Percentiles rank a stretch among this genome's conserved stretches.
phyloP scores from a whole-genome alignment of 2,113 vertebrate species.

The Phalacrocorax carbo region DNA sequence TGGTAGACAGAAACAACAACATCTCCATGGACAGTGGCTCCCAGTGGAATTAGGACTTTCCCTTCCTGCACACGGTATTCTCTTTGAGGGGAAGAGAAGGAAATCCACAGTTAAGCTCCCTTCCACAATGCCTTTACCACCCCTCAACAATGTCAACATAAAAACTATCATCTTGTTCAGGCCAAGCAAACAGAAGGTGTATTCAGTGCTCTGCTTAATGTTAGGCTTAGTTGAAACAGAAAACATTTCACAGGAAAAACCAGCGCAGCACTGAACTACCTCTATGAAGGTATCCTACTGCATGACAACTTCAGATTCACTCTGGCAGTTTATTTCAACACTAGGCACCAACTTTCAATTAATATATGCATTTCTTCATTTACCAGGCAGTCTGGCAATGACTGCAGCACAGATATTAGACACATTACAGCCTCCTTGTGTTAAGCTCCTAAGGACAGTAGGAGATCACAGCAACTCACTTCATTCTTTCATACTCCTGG shows the following conservation, averaged over 20 bases:
- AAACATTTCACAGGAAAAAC: not conserved
- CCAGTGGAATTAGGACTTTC: conserved; percentile 90
- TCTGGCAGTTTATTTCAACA: not conserved
- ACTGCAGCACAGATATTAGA: not conserved
- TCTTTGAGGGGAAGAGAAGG: conserved; percentile 70
- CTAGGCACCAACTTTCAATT: not conserved
- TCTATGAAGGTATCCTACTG: fast-evolving
- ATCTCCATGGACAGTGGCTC: conserved; percentile 91
- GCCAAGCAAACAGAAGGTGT: not conserved
- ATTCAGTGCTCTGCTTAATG: not conserved
- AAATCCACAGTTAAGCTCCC: not conserved
- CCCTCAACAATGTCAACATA: not conserved
- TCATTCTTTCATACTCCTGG: conserved; percentile 96
- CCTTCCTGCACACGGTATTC: conserved; percentile 94
- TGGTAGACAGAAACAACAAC: conserved; percentile 93
- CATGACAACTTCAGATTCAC: not conserved
- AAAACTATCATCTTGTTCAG: not conserved
- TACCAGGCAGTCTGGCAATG: not conserved
- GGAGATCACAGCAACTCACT: conserved; percentile 72
- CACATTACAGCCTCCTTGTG: not conserved
- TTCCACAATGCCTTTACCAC: not conserved
- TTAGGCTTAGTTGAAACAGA: not conserved
- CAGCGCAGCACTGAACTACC: not conserved
- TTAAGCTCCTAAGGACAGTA: fast-evolving
- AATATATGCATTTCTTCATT: not conserved